phyloP scores from a whole-genome alignment of 2,113 vertebrate species.

The Rhynchopsitta pachyrhyncha region DNA sequence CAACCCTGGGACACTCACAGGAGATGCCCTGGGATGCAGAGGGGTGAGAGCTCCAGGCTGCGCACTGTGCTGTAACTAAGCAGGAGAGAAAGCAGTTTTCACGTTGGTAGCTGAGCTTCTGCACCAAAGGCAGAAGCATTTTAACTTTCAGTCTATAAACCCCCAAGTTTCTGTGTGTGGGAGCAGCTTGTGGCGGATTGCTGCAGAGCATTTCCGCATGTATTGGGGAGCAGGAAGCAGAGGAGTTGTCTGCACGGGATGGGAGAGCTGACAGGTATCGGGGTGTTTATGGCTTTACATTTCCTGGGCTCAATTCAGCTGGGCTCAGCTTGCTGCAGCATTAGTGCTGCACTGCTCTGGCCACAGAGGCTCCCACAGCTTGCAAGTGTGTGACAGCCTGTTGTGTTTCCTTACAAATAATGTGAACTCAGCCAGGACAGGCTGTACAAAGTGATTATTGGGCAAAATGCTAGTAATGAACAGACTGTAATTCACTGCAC shows the following conservation, averaged over 20 bases:
- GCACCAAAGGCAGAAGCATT: background rate
- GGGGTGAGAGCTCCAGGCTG: background rate
- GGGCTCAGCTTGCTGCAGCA: background rate
- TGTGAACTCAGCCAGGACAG: background rate
- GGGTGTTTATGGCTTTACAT: background rate
- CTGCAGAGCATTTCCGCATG: fast-evolving
- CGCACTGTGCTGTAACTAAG: background rate
- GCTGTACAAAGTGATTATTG: background rate
- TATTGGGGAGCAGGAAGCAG: background rate
- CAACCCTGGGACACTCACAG: background rate
- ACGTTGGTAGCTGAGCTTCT: background rate
- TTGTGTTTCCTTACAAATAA: background rate
- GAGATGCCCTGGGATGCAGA: background rate
- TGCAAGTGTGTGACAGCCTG: background rate
- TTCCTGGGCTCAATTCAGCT: background rate
- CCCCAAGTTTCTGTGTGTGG: background rate
- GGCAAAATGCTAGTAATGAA: background rate
- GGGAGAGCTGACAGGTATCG: background rate
- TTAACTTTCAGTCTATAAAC: background rate
- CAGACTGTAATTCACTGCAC: background rate
- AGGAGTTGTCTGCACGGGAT: background rate
- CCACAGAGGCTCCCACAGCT: background rate
- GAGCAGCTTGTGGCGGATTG: background rate
- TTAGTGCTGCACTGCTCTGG: background rate
- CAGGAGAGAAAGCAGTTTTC: background rate